Evolutionary conservation across 2,797 vertebrate genomes (phyloP), one percentile per base, ranked within the genome.

Genomic region (Tokudaia tokunoshimensis): DNA sequence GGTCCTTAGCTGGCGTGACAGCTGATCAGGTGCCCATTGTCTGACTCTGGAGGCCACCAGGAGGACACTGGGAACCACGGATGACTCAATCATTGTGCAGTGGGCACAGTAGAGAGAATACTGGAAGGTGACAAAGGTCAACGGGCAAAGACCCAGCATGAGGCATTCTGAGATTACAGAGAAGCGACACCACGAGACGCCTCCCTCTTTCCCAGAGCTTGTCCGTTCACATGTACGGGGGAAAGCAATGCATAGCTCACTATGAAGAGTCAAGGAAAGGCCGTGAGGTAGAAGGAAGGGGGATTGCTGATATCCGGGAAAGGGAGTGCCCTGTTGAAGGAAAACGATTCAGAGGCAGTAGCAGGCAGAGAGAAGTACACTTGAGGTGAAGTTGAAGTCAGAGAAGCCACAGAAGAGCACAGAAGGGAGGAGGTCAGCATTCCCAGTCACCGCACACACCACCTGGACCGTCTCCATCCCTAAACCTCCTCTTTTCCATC

Each of bases 361-460:
- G 52, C 0, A 50, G 57, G 55, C 31, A 12, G 29, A 74, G 65
- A 13, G 24, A 55, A 34, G 7, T 3, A 14, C 15, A 1, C 22
- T 47, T 0, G 24, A 29, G 22, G 31, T 3, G 9, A 75, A 57
- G 63, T 4, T 67, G 41, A 19, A 12, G 0, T 31, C 6, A 0
- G 55, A 90, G 76, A 72, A 44, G 93, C 19, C 37, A 29, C 47
- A n/a, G 57, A 17, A 31, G 50, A 34, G 41, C 47, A 15, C 3
- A 1, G 14, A 34, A 0, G 24, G n/a, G 37, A 86, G 41, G 29
- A 52, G 55, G 44, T 57, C 61, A 6, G 50, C 0, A 1, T 26
- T 57, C 61, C 75, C 47, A 0, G 12, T n/a, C n/a, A 70, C 4
- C 5, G 31, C 47, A 14, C 20, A 9, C 0, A 0, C 37, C 91